These are phyloP conservation scores for Ariolimax columbianus DNA, from an alignment of 2,888 invertebrate species.

Conservation along the genomic window DNA sequence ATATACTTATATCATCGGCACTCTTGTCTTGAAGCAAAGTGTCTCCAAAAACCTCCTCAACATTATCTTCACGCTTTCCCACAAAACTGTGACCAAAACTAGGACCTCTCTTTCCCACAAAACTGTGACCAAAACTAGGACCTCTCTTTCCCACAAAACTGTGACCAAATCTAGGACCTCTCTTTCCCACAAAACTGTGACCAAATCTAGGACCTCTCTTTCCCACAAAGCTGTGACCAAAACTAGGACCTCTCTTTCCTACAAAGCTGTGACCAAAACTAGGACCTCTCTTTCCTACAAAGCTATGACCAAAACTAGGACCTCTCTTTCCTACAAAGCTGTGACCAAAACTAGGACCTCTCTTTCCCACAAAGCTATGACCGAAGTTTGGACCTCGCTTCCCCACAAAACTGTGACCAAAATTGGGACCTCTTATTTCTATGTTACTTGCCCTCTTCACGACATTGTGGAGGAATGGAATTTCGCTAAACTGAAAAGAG, in stretches of 20 bases:
- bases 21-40: not conserved
- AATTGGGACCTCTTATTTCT: conserved; percentile 23
- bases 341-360: conserved; percentile 39
- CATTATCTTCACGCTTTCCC: conserved; percentile 31
- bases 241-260: conserved; percentile 26
- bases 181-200: conserved; percentile 42
- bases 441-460: not conserved
- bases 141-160: conserved; percentile 42
- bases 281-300: conserved; percentile 46
- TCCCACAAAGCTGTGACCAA: conserved; percentile 38
- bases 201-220: conserved; percentile 22
- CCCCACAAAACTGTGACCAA: conserved; percentile 43
- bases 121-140: conserved; percentile 29
- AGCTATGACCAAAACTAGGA: conserved; percentile 35
- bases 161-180: conserved; percentile 25
- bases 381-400: conserved; percentile 26
- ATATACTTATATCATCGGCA: not conserved
- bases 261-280: conserved; percentile 47
- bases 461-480: not conserved
- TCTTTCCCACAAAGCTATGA: conserved; percentile 41
- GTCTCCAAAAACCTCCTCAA: not conserved
- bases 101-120: conserved; percentile 29
- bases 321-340: conserved; percentile 37
- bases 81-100: conserved; percentile 31
- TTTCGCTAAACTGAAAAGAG: not conserved